These are phyloP conservation scores for Eurystomus gularis DNA, from an alignment of 2,113 vertebrate species.

Conservation along the genomic window DNA sequence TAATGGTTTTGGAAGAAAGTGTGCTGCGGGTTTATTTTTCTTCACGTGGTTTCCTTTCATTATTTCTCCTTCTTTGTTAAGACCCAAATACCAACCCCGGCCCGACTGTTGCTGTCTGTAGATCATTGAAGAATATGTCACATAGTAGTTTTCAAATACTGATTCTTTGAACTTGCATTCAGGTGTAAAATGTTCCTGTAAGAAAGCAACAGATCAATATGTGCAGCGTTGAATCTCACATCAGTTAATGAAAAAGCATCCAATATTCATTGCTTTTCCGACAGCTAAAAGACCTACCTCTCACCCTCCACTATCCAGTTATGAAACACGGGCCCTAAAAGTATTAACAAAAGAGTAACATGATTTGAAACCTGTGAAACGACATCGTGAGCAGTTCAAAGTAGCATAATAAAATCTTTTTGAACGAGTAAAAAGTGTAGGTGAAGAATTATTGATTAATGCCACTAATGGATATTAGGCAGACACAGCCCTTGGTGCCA, in stretches of 20 bases:
- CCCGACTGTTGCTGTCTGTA: constrained; percentile 98
- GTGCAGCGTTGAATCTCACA: not conserved
- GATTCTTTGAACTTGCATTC: constrained; percentile 99
- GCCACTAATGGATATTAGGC: not conserved
- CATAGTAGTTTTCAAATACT: constrained; percentile 99
- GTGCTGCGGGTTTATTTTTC: constrained; percentile 98
- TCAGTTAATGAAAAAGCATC: not conserved
- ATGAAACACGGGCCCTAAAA: not conserved
- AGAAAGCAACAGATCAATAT: constrained; percentile 36
- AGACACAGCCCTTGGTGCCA: not conserved
- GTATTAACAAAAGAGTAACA: constrained; percentile 19
- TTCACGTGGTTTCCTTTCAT: constrained; percentile 99
- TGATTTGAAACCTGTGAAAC: not conserved
- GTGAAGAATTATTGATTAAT: not conserved
- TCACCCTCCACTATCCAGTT: not conserved
- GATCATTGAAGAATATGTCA: constrained; percentile 98
- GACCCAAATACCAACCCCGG: constrained; percentile 97
- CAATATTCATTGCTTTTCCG: not conserved
- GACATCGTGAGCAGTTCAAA: not conserved
- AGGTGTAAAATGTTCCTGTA: constrained; percentile 96
- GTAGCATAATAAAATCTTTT: not conserved
- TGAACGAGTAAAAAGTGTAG: not conserved
- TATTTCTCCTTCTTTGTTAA: constrained; percentile 99
- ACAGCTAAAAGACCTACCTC: not conserved
- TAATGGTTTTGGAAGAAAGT: constrained; percentile 98